Evolutionary conservation across 2,888 invertebrate genomes (phyloP), one percentile per base, ranked within the genome.

Genomic region (Villa cingulata): DNA sequence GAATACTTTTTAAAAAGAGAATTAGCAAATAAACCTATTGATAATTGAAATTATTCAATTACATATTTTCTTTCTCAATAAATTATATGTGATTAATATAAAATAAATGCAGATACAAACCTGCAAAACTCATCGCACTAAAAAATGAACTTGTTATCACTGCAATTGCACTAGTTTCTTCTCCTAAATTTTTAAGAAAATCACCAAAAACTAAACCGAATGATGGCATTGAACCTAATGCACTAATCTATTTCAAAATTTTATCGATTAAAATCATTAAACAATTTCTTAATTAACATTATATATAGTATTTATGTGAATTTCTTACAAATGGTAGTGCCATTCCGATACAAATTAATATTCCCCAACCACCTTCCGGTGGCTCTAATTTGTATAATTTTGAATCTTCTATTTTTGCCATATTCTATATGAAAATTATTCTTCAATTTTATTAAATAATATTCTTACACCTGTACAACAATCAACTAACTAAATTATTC

Each of bases 361-460:
- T 85, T 0, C 86, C 87, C 84, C 85, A 88, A 1, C 86, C 86
- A 5, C 87, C 86, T 56, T 85, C 84, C 0, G 85, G 84, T 2
- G 83, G 57, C 39, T 62, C 65, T 23, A 61, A 48, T 46, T 54
- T 39, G 15, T 39, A 39, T 16, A 15, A 16, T 17, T 17, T 1
- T 4, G 4, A 15, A 9, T 34, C 12, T 34, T 15, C 34, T 9
- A 4, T 34, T 34, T 34, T 34, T 34, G 12, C n/a, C 34, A 34
- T 34, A 6, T 7, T n/a, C n/a, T n/a, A n/a, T n/a, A n/a, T n/a
- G n/a, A n/a, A n/a, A n/a, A n/a, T n/a, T n/a, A n/a, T n/a, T n/a
- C n/a, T n/a, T n/a, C n/a, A n/a, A n/a, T n/a, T n/a, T n/a, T n/a
- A n/a, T n/a, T n/a, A n/a, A n/a, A n/a, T n/a, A n/a, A n/a, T n/a